Evolutionary conservation across 2,797 vertebrate species (phyloP).

Genomic region (Fistularia tabacaria): DNA sequence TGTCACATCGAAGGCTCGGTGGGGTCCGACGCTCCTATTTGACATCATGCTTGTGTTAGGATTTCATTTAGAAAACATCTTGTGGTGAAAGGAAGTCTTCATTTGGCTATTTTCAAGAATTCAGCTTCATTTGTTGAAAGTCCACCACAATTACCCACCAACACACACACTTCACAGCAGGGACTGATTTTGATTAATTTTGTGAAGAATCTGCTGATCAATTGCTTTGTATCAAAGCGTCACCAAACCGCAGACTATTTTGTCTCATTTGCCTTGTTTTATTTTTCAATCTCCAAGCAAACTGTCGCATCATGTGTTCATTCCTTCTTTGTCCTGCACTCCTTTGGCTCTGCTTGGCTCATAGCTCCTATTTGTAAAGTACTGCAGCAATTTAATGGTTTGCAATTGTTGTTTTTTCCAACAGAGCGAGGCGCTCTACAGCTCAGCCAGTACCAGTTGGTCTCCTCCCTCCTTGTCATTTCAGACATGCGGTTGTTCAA

Average conservation of each 20-base stretch:
- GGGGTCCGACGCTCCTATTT: neutral
- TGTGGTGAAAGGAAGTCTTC: conserved; percentile 9
- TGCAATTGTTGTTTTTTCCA: too few relatives aligned
- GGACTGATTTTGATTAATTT: conserved; percentile 23
- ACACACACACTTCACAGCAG: conserved; percentile 29
- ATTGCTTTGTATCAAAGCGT: conserved; percentile 27
- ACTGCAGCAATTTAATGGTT: too few relatives aligned
- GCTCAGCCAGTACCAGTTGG: too few relatives aligned
- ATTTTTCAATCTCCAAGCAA: neutral
- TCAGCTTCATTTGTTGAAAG: conserved; percentile 24
- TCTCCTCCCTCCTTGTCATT: neutral
- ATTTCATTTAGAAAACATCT: neutral
- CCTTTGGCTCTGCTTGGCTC: neutral
- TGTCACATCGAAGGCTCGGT: too few relatives aligned
- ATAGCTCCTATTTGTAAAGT: neutral
- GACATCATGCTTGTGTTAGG: neutral
- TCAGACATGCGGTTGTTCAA: neutral
- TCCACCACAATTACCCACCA: neutral
- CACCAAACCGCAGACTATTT: conserved; percentile 16
- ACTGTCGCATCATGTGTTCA: neutral
- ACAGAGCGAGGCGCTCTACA: too few relatives aligned
- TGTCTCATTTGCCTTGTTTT: conserved; percentile 24
- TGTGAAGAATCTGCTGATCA: conserved; percentile 26
- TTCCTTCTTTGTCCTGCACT: conserved; percentile 8
- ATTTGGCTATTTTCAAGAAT: conserved; percentile 3